These are phyloP conservation scores for Sesamia inferens DNA, from an alignment of 2,888 invertebrate genomes.

Conservation along the genomic window DNA sequence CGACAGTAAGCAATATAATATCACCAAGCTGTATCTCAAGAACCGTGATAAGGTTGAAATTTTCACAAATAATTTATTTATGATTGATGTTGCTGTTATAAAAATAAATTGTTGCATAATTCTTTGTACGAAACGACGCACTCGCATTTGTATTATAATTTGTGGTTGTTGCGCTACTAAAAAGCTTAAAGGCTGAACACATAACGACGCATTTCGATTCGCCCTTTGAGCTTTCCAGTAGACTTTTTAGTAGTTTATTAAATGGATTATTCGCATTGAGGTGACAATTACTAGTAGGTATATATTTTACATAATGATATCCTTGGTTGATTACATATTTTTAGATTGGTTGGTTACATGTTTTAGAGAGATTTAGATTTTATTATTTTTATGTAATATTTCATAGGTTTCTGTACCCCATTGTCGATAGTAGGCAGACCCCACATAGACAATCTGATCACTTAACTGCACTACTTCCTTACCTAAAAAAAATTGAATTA, in stretches of 20 bases:
- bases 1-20: no score
- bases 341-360: no score
- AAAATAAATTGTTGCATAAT: no score
- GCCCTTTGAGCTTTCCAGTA: conserved; percentile 1
- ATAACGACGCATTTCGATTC: conserved; percentile 1
- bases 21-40: no score
- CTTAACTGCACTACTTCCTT: neutral
- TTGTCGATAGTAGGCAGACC: neutral
- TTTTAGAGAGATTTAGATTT: neutral
- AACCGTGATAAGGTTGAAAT: no score
- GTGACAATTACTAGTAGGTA: neutral
- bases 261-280: conserved; percentile 14
- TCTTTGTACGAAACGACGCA: no score
- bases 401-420: neutral
- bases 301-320: neutral
- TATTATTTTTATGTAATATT: neutral
- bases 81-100: no score
- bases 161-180: conserved; percentile 14
- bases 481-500: no score
- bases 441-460: neutral
- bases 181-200: no score
- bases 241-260: conserved; percentile 15
- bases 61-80: no score
- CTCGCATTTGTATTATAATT: conserved; percentile 34
- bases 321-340: neutral